phyloP scores from a whole-genome alignment of 2,113 vertebrate genomes.

The Cynoglossus semilaevis region DNA sequence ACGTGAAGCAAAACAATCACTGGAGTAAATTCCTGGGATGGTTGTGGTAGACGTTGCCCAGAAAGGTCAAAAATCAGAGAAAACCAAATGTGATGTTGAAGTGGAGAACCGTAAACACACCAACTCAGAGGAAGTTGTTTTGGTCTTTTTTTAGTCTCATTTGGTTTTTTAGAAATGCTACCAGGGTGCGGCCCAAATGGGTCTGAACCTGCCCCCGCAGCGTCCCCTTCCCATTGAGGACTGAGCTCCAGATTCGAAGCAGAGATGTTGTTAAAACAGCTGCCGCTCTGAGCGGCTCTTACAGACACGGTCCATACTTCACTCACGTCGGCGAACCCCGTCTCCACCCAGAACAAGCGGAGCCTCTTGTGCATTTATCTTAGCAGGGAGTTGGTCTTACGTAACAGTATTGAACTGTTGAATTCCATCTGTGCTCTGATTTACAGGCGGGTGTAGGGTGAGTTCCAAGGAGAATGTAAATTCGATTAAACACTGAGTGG shows the following conservation, averaged over 20 bases:
- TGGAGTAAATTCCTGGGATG: constrained; percentile 76
- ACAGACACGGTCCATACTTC: constrained; percentile 55
- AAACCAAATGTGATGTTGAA: constrained; percentile 44
- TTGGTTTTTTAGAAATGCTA: constrained; percentile 50
- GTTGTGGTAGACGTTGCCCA: constrained; percentile 52
- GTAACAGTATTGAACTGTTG: constrained; percentile 35
- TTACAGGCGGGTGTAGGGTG: constrained; percentile 29
- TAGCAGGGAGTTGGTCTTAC: constrained; percentile 46
- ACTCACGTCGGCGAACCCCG: constrained; percentile 43
- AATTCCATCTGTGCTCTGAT: constrained; percentile 49
- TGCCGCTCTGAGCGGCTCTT: constrained; percentile 49
- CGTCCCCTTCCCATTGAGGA: constrained; percentile 45
- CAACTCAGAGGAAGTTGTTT: constrained; percentile 6
- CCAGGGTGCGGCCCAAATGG: constrained; percentile 31
- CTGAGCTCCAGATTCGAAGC: constrained; percentile 47
- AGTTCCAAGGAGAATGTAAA: constrained; percentile 37
- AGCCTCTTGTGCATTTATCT: constrained; percentile 51
- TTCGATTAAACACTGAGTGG: constrained; percentile 28
- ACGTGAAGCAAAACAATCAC: constrained; percentile 74
- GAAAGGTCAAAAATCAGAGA: constrained; percentile 49
- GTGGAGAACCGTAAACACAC: constrained; percentile 49
- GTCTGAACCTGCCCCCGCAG: constrained; percentile 23
- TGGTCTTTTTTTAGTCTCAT: background rate
- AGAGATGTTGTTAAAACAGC: constrained; percentile 69
- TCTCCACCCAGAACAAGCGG: constrained; percentile 42